Evolutionary conservation across 2,797 vertebrate genomes (phyloP), one percentile per base, ranked within the genome.

Genomic region (Pipistrellus kuhlii): DNA sequence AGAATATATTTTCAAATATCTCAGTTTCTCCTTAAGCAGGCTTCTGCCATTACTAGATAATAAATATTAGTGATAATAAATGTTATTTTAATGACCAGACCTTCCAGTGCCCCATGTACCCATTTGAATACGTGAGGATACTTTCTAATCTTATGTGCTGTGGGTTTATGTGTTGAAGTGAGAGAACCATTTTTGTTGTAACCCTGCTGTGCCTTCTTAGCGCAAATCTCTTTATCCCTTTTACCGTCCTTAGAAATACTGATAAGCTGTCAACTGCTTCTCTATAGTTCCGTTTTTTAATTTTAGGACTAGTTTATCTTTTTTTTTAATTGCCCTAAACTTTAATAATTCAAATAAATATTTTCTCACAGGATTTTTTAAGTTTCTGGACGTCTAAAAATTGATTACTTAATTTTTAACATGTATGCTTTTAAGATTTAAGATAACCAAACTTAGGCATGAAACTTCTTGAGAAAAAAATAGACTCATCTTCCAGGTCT

Each of bases 1-100:
- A 83, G n/a, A 94, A 90, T 83, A 5, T 91, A 27, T 62, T 96
- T 93, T 92, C 64, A 77, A 71, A 23, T 73, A 76, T 84, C 59
- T 95, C 25, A 66, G 10, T 73, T 91, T 88, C 84, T 92, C 57
- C 88, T 89, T 35, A 44, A 73, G n/a, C 53, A 85, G 72, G 18
- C 69, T 83, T 41, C 46, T 90, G 1, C 30, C 23, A 86, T 90
- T 46, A 71, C 27, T 69, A 82, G 41, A 23, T 55, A 55, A 55
- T 55, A 55, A 55, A 85, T 46, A 53, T 76, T 94, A 96, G 92
- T 76, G 25, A 83, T 77, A 87, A n/a, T 76, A 44, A 90, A 85
- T 94, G 30, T 62, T 80, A 32, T 81, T 77, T 85, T 85, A 90
- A 77, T 69, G 25, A 44, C 68, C 35, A 55, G 38, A 80, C n/a